Evolutionary conservation across 2,888 invertebrate genomes (phyloP).

Genomic region (Lithophane leautieri): DNA sequence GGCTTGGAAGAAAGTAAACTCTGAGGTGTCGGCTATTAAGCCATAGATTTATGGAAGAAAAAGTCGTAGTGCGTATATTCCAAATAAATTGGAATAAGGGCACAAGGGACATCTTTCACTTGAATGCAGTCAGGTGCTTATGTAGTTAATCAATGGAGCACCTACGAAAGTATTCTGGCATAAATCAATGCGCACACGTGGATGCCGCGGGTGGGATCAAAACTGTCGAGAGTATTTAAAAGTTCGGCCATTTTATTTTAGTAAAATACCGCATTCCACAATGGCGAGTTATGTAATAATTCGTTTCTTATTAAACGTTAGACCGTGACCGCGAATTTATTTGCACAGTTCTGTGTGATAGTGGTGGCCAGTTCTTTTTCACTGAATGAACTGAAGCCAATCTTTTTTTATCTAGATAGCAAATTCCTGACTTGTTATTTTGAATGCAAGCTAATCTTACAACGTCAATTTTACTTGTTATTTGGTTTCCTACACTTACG

Average conservation of each 20-base stretch:
- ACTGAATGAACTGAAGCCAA: constrained; percentile 9
- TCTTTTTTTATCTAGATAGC: neutral
- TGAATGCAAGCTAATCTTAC: neutral
- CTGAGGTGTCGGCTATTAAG: neutral
- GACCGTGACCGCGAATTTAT: constrained; percentile 60
- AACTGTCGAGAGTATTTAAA: constrained; percentile 59
- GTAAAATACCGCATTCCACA: constrained; percentile 69
- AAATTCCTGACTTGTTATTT: neutral
- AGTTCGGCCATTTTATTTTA: constrained; percentile 67
- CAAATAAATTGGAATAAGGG: neutral
- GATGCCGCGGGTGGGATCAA: constrained; percentile 28
- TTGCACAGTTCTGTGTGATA: constrained; percentile 3
- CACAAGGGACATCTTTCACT: too few species aligned
- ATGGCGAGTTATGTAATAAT: constrained; percentile 58
- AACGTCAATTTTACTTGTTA: neutral
- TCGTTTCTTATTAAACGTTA: constrained; percentile 51
- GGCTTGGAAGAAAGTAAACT: neutral
- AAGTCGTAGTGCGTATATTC: too few species aligned
- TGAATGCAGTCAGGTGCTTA: neutral
- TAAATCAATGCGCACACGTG: constrained; percentile 29
- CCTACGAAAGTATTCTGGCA: constrained; percentile 10
- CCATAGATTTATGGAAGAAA: neutral
- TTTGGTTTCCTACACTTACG: neutral
- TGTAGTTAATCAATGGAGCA: neutral
- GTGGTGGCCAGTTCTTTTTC: neutral